Conservation (phyloP, 1,140 invertebrate species). For the Homalodisca vitripennis region DNA sequence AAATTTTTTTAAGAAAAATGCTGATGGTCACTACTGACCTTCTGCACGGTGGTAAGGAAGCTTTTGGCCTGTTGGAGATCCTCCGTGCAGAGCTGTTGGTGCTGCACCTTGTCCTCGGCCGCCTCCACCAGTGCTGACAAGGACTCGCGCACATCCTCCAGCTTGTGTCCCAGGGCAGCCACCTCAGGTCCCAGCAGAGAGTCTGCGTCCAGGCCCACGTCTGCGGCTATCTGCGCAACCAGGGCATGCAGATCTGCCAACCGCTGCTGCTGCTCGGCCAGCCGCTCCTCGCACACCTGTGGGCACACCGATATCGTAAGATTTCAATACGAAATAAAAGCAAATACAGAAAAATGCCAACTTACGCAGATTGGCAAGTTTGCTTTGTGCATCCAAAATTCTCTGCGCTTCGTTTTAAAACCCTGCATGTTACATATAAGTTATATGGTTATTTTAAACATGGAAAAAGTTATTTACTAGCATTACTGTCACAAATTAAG, state of each 20-base stretch:
- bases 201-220: conserved; percentile 68
- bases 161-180: conserved; percentile 69
- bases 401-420: too few species aligned
- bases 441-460: too few species aligned
- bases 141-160: conserved; percentile 71
- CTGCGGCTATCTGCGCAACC: conserved; percentile 71
- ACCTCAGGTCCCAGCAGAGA: conserved; percentile 71
- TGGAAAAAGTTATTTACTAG: too few species aligned
- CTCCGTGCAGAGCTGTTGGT: conserved; percentile 50
- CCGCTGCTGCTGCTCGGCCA: conserved; percentile 65
- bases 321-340: too few species aligned
- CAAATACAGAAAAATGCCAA: too few species aligned
- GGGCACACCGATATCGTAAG: too few species aligned
- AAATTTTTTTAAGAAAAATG: too few species aligned
- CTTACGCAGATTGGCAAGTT: too few species aligned
- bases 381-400: too few species aligned
- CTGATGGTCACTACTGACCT: conserved; percentile 38
- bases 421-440: too few species aligned
- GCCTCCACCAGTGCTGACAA: conserved; percentile 70
- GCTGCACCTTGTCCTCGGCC: conserved; percentile 62
- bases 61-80: conserved; percentile 38
- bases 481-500: too few species aligned
- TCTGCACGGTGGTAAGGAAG: conserved; percentile 40
- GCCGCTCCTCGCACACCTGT: conserved; percentile 71
- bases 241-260: conserved; percentile 69